Percentiles rank a stretch among this genome's conserved stretches.
These are phyloP conservation scores for Plectus sambesii DNA, from an alignment of 1,140 invertebrate species.

Conservation along the genomic window DNA sequence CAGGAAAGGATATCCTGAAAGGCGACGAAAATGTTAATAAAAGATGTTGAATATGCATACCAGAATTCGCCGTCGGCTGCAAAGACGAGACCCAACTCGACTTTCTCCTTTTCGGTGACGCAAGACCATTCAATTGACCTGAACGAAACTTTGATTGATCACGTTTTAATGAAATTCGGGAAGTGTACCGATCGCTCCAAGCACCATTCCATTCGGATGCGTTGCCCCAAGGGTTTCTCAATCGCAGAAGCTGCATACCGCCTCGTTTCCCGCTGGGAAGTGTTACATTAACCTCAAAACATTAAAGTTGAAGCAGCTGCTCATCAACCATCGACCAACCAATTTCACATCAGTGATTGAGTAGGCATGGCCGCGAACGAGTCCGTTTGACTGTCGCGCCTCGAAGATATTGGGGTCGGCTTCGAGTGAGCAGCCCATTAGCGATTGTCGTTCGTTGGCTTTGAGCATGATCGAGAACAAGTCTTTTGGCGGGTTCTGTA, in stretches of 20 bases:
- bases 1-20: slow-evolving; percentile 45
- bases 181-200: no score
- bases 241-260: no score
- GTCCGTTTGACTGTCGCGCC: no score
- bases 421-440: slow-evolving; percentile 71
- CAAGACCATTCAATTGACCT: slow-evolving; percentile 90
- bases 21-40: not conserved
- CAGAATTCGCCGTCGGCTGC: slow-evolving; percentile 94
- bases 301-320: not conserved
- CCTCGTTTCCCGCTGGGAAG: no score
- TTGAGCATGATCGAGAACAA: no score
- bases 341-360: not conserved
- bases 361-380: slow-evolving; percentile 1
- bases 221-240: no score
- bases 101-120: slow-evolving; percentile 76
- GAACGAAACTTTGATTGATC: no score
- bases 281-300: no score
- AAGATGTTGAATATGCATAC: slow-evolving; percentile 46
- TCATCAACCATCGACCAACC: slow-evolving; percentile 8
- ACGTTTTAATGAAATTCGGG: no score
- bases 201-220: no score
- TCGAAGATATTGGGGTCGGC: slow-evolving; percentile 13
- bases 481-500: not conserved
- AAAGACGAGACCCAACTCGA: no score
- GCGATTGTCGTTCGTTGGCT: no score